Evolutionary conservation across 1,140 invertebrate species (phyloP).

Genomic region (Drosophila navojoa): DNA sequence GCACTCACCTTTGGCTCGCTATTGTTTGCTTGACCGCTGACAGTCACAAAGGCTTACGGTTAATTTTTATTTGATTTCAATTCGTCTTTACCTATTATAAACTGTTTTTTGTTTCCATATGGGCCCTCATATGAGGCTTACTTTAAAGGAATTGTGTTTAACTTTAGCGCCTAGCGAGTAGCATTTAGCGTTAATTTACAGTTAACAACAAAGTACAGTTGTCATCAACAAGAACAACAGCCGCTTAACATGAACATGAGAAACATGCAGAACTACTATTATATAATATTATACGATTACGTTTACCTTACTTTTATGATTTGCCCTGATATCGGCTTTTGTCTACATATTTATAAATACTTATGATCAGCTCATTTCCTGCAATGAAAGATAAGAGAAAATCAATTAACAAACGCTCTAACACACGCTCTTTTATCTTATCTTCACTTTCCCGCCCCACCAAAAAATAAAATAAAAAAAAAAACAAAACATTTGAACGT

Average conservation of each 20-base stretch:
- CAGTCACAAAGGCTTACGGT: slow-evolving; percentile 33
- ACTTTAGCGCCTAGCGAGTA: slow-evolving; percentile 68
- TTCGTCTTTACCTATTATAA: slow-evolving; percentile 10
- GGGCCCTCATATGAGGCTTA: slow-evolving; percentile 15
- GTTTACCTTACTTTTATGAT: slow-evolving; percentile 16
- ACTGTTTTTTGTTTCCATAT: slow-evolving; percentile 13
- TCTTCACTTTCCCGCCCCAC: slow-evolving; percentile 60
- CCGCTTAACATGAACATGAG: slow-evolving; percentile 42
- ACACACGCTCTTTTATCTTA: slow-evolving; percentile 76
- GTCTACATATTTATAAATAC: slow-evolving; percentile 49
- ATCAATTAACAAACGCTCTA: slow-evolving; percentile 58
- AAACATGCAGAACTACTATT: slow-evolving; percentile 34
- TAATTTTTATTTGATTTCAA: slow-evolving; percentile 13
- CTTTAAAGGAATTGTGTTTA: slow-evolving; percentile 36
- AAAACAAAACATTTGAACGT: slow-evolving; percentile 31
- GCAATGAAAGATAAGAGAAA: slow-evolving; percentile 19
- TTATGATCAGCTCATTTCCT: slow-evolving; percentile 71
- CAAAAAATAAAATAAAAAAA: no score
- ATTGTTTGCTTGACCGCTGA: slow-evolving; percentile 10
- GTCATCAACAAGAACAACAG: slow-evolving; percentile 38
- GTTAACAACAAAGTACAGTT: slow-evolving; percentile 62
- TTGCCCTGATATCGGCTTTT: slow-evolving; percentile 21
- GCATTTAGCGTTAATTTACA: slow-evolving; percentile 58
- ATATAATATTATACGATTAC: slow-evolving; percentile 12
- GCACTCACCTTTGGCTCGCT: slow-evolving; percentile 3